Percentiles rank a stretch among this genome's conserved stretches.
Evolutionary conservation across 1,140 invertebrate genomes (phyloP).

Genomic region (Temnothorax nylanderi): DNA sequence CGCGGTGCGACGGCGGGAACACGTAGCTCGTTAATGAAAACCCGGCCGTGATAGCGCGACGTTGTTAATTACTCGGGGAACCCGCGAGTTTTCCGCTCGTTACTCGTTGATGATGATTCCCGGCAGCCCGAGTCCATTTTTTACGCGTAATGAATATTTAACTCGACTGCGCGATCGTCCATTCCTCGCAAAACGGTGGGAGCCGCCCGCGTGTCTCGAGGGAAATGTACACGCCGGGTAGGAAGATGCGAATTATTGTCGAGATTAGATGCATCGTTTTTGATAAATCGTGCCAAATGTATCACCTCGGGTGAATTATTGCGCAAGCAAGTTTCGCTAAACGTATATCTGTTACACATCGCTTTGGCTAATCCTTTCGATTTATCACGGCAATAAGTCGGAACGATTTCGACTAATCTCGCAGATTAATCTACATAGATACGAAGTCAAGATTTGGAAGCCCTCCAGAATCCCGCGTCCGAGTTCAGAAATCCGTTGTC

Average conservation of each 20-base stretch:
- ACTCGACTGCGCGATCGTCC: constrained; percentile 20
- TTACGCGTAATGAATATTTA: constrained; percentile 43
- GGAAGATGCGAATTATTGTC: constrained; percentile 10
- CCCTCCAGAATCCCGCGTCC: neutral
- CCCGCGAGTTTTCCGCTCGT: neutral
- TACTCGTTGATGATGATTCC: neutral
- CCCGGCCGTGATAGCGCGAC: neutral
- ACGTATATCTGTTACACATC: constrained; percentile 23
- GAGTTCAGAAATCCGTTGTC: neutral
- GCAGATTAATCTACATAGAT: constrained; percentile 25
- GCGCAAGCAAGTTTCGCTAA: neutral
- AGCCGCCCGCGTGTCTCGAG: neutral
- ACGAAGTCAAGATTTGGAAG: neutral
- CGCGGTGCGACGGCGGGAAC: neutral
- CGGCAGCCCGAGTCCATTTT: constrained; percentile 11
- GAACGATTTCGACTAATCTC: constrained; percentile 32
- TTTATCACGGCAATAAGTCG: constrained; percentile 41
- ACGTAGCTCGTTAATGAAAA: constrained; percentile 48
- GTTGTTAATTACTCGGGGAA: constrained; percentile 44
- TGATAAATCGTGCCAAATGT: constrained; percentile 17
- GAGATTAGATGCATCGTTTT: constrained; percentile 21
- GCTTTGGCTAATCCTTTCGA: constrained; percentile 12
- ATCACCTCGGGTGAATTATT: neutral
- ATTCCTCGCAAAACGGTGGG: neutral
- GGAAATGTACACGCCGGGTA: neutral